Base-by-base conservation (phyloP, 2,888 invertebrate species). In the Blastobasis adustella region DNA sequence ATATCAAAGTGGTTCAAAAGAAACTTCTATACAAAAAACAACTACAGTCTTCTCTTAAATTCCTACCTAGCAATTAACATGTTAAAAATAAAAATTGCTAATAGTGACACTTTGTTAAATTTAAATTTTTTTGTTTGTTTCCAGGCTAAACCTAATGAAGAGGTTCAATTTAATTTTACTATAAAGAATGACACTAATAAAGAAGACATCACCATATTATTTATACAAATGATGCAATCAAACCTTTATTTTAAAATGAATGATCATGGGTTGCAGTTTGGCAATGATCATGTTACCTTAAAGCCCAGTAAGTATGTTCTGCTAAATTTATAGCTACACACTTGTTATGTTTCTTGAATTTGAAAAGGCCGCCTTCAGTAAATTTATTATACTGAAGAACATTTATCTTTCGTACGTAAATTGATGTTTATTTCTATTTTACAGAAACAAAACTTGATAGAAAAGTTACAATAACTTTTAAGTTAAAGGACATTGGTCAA, bases 131-230 rank as follows among this genome's bases (percentile, higher is more conserved):
- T 23, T 23, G 23, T 23, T 45, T 48, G 49, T 60, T 64, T 64
- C 42, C 60, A 82, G 82, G 71, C 65, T 1, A 78, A 71, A 59
- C 82, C 82, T 3, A 60, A 63, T 42, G 76, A 81, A 51, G 55
- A 54, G 51, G 68, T 76, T 0, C 62, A 60, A 46, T 80, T 79
- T 55, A 54, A 57, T 46, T 82, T 79, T 54, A 56, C 48, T 10
- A 54, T 82, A 1, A 55, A 41, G 6, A 82, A 82, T 63, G 69
- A 73, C 38, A 65, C 66, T 59, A 66, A 58, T 23, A 69, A 60
- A 5, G 67, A 76, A 8, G 60, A 69, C 40, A 50, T 80, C 6
- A 6, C 61, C 4, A 52, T 81, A 2, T 56, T 66, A 4, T 69
- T 67, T 5, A 56, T 75, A 37, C 63, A 74, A 39, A 55, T 79